A percentile compares a stretch with the other conserved stretches of the same genome.
These are phyloP conservation scores for Beris morrisii DNA, from an alignment of 2,888 invertebrate genomes.

Conservation along the genomic window DNA sequence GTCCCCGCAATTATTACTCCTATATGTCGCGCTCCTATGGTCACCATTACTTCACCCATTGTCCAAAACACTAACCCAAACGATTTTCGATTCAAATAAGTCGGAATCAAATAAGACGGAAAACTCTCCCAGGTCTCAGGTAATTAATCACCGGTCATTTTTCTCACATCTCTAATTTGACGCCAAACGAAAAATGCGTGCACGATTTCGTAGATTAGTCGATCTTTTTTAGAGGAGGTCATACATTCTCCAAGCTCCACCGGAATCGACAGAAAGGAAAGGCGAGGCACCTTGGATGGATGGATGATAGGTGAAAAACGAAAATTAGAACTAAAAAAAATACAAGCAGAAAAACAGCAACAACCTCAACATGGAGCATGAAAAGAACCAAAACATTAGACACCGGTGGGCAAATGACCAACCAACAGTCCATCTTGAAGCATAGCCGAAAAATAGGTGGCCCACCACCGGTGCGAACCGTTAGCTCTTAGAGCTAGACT, in stretches of 20 bases:
- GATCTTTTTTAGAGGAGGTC: not conserved
- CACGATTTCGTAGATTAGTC: conserved; percentile 36
- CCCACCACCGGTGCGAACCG: conserved; percentile 18
- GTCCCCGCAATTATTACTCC: too few species aligned
- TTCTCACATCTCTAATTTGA: conserved; percentile 36
- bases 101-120: conserved; percentile 12
- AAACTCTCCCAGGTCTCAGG: conserved; percentile 21
- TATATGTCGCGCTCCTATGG: too few species aligned
- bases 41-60: conserved; percentile 1
- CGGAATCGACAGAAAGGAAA: too few species aligned
- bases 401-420: conserved; percentile 18
- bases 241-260: too few species aligned
- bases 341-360: not conserved
- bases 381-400: conserved; percentile 11
- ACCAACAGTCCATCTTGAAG: not conserved
- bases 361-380: conserved; percentile 14
- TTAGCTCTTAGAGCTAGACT: conserved; percentile 30
- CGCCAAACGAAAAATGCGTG: conserved; percentile 31
- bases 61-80: conserved; percentile 1
- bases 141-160: conserved; percentile 37
- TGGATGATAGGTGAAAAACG: too few species aligned
- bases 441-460: conserved; percentile 5
- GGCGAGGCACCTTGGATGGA: too few species aligned
- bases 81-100: conserved; percentile 25
- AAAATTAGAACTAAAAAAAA: too few species aligned